These are phyloP conservation scores for Hypotaenidia okinawae DNA, from an alignment of 2,797 vertebrate genomes.

Conservation along the genomic window DNA sequence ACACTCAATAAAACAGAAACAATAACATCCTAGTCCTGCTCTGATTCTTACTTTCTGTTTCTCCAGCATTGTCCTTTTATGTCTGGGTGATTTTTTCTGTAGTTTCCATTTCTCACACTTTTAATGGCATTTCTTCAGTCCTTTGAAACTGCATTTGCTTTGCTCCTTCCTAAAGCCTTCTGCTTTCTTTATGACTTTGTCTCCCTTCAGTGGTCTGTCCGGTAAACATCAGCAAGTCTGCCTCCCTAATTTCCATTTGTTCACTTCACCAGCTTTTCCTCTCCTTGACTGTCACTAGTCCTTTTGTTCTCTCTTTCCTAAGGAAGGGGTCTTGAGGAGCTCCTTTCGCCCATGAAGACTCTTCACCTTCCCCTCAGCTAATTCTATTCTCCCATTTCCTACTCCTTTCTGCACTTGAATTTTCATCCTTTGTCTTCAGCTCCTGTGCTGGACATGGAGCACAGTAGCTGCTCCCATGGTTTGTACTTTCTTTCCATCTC, in stretches of 20 bases:
- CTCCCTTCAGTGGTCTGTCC: background rate
- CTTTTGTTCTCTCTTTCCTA: background rate
- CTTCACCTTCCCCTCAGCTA: background rate
- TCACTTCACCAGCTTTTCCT: background rate
- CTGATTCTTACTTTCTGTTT: background rate
- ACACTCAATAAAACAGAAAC: background rate
- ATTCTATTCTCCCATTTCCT: background rate
- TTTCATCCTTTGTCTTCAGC: background rate
- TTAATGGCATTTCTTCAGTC: background rate
- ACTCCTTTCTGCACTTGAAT: background rate
- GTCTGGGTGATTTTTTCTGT: background rate
- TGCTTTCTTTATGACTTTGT: background rate
- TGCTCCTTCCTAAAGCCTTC: background rate
- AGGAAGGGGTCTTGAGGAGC: background rate
- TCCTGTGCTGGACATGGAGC: background rate
- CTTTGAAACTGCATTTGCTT: background rate
- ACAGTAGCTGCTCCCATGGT: background rate
- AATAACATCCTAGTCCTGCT: background rate
- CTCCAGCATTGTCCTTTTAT: background rate
- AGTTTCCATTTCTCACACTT: background rate
- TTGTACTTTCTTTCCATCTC: background rate
- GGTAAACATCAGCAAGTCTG: background rate
- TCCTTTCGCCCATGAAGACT: background rate
- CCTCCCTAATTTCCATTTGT: background rate
- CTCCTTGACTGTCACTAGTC: background rate